Percentiles rank a stretch among this genome's conserved stretches.
Evolutionary conservation across 1,140 invertebrate species (phyloP).

Genomic region (Andricus grossulariae): DNA sequence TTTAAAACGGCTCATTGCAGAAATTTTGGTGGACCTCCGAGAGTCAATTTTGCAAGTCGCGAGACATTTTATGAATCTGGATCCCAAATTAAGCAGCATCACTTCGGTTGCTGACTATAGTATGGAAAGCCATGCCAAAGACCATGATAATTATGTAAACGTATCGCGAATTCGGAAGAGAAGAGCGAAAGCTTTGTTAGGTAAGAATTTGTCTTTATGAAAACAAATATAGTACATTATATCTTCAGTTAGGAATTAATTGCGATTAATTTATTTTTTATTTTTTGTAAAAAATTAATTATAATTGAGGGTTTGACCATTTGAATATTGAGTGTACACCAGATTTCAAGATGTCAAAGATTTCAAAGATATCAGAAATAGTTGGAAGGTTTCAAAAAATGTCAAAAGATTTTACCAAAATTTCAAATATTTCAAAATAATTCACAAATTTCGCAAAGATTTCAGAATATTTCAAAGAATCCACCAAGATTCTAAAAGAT

Average conservation of each 20-base stretch:
- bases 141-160: constrained; percentile 95
- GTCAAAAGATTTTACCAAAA: too few species aligned
- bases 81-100: constrained; percentile 85
- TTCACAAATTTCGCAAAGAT: too few species aligned
- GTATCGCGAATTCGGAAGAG: constrained; percentile 90
- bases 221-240: neutral
- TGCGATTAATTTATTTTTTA: too few species aligned
- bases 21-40: constrained; percentile 96
- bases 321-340: neutral
- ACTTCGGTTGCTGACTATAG: constrained; percentile 93
- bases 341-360: neutral
- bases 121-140: constrained; percentile 95
- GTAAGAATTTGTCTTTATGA: constrained; percentile 63
- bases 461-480: too few species aligned
- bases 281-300: too few species aligned
- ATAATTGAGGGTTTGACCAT: too few species aligned
- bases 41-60: constrained; percentile 96
- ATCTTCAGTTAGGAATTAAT: too few species aligned
- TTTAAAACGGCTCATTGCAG: constrained; percentile 69
- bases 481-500: too few species aligned
- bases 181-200: constrained; percentile 94
- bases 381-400: too few species aligned
- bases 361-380: neutral
- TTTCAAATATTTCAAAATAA: too few species aligned
- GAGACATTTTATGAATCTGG: constrained; percentile 90